Conservation (phyloP, 2,797 vertebrate genomes). For the Silurus lanzhouensis region DNA sequence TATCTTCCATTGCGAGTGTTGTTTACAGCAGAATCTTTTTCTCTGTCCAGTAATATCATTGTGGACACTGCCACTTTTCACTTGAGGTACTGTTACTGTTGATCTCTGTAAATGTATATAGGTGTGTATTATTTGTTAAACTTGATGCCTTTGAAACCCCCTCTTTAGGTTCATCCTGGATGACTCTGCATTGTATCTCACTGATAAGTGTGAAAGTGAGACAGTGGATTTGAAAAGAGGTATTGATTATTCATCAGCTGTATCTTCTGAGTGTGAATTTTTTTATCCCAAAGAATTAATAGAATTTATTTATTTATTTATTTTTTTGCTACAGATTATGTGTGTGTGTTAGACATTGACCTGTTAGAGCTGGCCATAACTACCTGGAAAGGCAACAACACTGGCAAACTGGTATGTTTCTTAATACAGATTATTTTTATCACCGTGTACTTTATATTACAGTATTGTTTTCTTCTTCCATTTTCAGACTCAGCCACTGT, state of each 20-base stretch:
- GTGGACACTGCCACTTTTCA: slow-evolving; percentile 91
- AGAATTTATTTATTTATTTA: too few relatives aligned
- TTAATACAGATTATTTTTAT: background rate
- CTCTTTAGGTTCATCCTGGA: slow-evolving; percentile 87
- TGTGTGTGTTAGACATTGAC: slow-evolving; percentile 90
- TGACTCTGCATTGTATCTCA: slow-evolving; percentile 91
- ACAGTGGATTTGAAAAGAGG: slow-evolving; percentile 85
- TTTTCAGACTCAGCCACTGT: slow-evolving; percentile 80
- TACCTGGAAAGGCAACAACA: slow-evolving; percentile 86
- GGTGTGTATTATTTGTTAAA: background rate
- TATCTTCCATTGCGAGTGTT: slow-evolving; percentile 86
- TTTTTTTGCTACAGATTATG: slow-evolving; percentile 77
- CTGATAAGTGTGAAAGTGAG: slow-evolving; percentile 86
- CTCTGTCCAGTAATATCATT: slow-evolving; percentile 90
- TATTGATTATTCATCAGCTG: slow-evolving; percentile 55
- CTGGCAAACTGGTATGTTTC: slow-evolving; percentile 79
- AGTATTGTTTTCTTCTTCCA: background rate
- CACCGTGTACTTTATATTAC: background rate
- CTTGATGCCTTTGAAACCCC: slow-evolving; percentile 4
- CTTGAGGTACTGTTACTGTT: slow-evolving; percentile 78
- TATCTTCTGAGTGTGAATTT: background rate
- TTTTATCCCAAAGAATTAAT: background rate
- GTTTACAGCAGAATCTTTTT: slow-evolving; percentile 89
- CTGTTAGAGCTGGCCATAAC: slow-evolving; percentile 90
- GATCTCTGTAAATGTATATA: background rate